Evolutionary conservation across 2,888 invertebrate genomes (phyloP).

Genomic region (Cerastis rubricosa): DNA sequence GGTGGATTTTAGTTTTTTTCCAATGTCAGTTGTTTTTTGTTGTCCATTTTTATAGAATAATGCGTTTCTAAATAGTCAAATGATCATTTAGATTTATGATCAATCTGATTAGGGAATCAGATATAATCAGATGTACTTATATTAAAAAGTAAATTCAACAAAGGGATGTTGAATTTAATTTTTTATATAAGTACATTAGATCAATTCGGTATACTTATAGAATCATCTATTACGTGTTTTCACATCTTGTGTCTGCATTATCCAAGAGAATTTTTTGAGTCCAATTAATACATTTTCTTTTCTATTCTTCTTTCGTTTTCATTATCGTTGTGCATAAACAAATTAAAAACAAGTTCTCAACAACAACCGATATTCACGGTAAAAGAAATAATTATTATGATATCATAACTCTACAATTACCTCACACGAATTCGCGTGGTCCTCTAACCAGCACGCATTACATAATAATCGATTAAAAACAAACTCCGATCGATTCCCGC

Average conservation of each 20-base stretch:
- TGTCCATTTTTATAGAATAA: neutral
- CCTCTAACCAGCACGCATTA: conserved; percentile 43
- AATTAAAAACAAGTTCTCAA: neutral
- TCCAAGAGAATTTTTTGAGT: too few relatives aligned
- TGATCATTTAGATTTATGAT: neutral
- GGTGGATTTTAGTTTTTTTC: conserved; percentile 6
- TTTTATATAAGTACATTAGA: neutral
- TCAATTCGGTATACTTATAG: neutral
- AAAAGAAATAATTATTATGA: conserved; percentile 15
- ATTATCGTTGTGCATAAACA: neutral
- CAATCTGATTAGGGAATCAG: neutral
- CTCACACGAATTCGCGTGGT: conserved; percentile 23
- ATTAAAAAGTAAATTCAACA: too few relatives aligned
- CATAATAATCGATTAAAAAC: conserved; percentile 55
- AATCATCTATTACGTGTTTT: neutral
- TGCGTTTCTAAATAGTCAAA: neutral
- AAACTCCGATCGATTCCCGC: conserved; percentile 37
- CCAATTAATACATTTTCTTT: too few relatives aligned
- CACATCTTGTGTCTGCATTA: neutral
- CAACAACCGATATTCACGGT: neutral
- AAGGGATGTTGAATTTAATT: neutral
- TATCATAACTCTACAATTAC: conserved; percentile 45
- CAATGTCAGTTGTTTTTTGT: neutral
- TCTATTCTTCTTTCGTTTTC: too few relatives aligned
- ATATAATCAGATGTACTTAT: too few relatives aligned